Conservation (phyloP, 2,888 invertebrate species). For the Drosophila hamatofila region DNA sequence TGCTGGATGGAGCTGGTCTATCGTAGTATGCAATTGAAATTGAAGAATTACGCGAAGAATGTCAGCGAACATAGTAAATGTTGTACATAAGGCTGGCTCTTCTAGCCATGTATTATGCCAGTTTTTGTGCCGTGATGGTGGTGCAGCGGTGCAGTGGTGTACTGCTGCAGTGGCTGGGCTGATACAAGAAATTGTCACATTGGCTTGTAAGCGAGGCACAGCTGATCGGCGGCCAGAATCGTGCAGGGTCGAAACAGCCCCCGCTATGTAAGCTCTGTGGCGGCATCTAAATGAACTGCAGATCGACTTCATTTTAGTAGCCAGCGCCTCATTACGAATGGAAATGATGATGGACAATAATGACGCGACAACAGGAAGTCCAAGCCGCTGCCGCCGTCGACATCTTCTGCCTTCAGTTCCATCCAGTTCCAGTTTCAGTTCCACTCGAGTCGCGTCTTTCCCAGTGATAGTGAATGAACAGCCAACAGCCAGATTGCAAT, state of each 20-base stretch:
- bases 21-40: conserved; percentile 84
- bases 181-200: conserved; percentile 63
- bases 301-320: conserved; percentile 78
- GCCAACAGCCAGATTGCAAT: conserved; percentile 40
- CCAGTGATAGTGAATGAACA: conserved; percentile 49
- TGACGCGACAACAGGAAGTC: conserved; percentile 84
- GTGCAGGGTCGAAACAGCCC: conserved; percentile 53
- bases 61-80: conserved; percentile 79
- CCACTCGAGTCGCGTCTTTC: not conserved
- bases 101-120: conserved; percentile 60
- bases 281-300: conserved; percentile 82
- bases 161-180: conserved; percentile 3
- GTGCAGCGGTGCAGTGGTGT: conserved; percentile 11
- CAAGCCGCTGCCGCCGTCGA: conserved; percentile 38
- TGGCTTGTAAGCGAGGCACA: conserved; percentile 50
- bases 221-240: conserved; percentile 70
- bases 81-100: conserved; percentile 63
- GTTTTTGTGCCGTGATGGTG: conserved; percentile 33
- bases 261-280: conserved; percentile 62
- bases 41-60: conserved; percentile 84
- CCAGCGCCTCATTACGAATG: conserved; percentile 82
- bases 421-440: not conserved
- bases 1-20: conserved; percentile 53
- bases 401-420: conserved; percentile 23
- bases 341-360: conserved; percentile 84